Evolutionary conservation across 2,888 invertebrate genomes (phyloP).

Genomic region (Troilus luridus): DNA sequence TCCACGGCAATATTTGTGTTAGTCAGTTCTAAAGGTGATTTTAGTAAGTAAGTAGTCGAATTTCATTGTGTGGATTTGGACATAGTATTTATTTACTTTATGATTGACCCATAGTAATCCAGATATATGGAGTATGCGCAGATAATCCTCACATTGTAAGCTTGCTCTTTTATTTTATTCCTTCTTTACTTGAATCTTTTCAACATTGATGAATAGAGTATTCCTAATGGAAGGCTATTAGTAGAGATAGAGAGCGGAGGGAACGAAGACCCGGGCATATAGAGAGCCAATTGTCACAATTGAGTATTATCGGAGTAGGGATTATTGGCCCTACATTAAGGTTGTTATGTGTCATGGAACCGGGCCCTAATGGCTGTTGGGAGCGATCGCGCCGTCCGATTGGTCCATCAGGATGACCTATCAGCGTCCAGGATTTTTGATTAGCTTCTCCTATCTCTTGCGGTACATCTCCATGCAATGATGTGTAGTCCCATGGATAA

Average conservation of each 20-base stretch:
- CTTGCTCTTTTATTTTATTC: not conserved
- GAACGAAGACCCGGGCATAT: not conserved
- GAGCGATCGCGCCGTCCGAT: not conserved
- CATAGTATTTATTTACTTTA: no score
- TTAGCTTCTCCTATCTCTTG: conserved; percentile 34
- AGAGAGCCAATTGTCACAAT: conserved; percentile 9
- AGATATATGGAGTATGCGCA: no score
- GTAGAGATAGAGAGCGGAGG: not conserved
- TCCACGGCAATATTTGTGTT: no score
- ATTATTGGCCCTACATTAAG: conserved; percentile 47
- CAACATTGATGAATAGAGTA: not conserved
- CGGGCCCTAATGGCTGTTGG: conserved; percentile 19
- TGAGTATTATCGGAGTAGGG: conserved; percentile 15
- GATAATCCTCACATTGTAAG: not conserved
- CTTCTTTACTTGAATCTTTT: not conserved
- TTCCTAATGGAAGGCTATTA: not conserved
- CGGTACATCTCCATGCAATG: conserved; percentile 9
- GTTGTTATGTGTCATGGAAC: conserved; percentile 23
- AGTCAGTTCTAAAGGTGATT: no score
- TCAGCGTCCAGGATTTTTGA: conserved; percentile 39
- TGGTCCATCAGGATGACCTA: conserved; percentile 25
- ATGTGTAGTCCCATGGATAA: conserved; percentile 20
- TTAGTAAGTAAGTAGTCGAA: no score
- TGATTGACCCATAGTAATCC: no score
- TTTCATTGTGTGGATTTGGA: no score